These are phyloP conservation scores for Catharus fuscescens DNA, from an alignment of 2,113 vertebrate species.

Conservation along the genomic window DNA sequence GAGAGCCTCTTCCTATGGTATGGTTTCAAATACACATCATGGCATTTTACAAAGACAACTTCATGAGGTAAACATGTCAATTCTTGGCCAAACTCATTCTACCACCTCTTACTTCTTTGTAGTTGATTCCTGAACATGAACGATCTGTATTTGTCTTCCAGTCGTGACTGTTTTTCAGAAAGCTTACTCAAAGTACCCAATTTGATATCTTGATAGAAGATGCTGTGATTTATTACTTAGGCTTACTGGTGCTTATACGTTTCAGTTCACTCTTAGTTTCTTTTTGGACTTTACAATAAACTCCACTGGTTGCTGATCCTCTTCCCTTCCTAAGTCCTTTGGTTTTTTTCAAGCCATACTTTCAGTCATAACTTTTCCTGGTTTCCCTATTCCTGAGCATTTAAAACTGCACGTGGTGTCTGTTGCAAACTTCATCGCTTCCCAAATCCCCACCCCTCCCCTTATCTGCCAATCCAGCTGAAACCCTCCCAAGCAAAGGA, in stretches of 20 bases:
- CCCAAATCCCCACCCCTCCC: background rate
- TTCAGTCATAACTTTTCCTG: background rate
- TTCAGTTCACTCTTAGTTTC: background rate
- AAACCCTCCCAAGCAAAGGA: fast-evolving
- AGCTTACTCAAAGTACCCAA: background rate
- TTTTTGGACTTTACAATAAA: background rate
- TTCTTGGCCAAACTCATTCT: background rate
- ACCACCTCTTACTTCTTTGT: background rate
- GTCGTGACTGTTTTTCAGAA: background rate
- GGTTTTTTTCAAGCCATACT: background rate
- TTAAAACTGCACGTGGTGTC: background rate
- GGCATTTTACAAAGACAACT: background rate
- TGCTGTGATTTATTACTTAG: background rate
- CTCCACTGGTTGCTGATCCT: background rate
- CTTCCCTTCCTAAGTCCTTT: background rate
- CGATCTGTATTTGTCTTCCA: background rate
- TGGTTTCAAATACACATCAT: background rate
- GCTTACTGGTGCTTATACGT: fast-evolving
- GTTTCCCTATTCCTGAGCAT: background rate
- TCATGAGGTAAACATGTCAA: background rate
- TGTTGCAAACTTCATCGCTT: background rate
- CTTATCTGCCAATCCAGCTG: background rate
- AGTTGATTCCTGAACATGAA: background rate
- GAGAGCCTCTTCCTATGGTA: background rate
- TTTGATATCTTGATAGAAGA: background rate